Conservation (phyloP, 2,113 vertebrate genomes). For the Loxodonta africana region DNA sequence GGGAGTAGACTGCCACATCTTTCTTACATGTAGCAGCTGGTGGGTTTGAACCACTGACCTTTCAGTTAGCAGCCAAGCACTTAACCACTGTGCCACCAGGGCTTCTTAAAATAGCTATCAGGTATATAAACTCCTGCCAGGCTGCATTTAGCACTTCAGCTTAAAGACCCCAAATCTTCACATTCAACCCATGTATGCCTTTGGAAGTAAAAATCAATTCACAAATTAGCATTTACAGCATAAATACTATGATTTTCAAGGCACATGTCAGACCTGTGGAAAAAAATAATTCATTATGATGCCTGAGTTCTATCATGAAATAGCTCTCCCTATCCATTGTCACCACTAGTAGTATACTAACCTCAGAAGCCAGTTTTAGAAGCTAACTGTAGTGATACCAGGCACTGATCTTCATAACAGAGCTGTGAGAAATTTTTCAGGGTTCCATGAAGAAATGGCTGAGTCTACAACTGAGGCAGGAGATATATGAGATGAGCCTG, state of each 20-base stretch:
- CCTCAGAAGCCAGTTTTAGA: background rate
- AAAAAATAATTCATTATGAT: constrained; percentile 53
- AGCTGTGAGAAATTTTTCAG: background rate
- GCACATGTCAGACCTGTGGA: constrained; percentile 15
- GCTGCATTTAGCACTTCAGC: background rate
- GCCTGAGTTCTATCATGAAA: background rate
- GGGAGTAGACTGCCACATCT: too few relatives aligned
- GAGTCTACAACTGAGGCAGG: background rate
- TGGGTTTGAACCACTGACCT: background rate
- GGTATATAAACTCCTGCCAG: background rate
- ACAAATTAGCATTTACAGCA: constrained; percentile 59
- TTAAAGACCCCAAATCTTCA: background rate
- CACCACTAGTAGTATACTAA: background rate
- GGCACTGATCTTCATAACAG: background rate
- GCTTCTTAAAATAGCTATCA: too few relatives aligned
- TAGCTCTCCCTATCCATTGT: background rate
- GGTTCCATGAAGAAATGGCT: background rate
- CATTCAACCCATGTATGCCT: background rate
- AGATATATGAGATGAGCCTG: background rate
- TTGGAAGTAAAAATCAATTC: background rate
- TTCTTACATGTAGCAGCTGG: too few relatives aligned
- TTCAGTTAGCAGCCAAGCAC: too few relatives aligned
- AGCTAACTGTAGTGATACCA: background rate
- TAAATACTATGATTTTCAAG: constrained; percentile 50
- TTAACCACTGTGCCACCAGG: too few relatives aligned